Conservation (phyloP, 2,113 vertebrate genomes). For the Microcebus lehilahytsara region DNA sequence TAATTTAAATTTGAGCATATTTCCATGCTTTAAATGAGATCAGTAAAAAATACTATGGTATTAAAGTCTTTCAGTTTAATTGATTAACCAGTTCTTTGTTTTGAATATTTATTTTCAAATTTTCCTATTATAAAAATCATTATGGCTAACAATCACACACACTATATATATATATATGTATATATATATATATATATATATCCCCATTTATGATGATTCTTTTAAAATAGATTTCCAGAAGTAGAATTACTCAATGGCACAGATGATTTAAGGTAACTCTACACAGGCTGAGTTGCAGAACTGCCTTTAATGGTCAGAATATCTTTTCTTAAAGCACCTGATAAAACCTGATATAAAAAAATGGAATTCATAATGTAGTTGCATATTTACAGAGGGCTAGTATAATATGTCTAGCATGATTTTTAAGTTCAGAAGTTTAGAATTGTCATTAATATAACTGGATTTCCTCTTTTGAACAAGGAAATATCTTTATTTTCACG, state of each 20-base stretch:
- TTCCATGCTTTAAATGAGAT: not conserved
- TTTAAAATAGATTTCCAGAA: not conserved
- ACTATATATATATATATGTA: not conserved
- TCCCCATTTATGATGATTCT: not conserved
- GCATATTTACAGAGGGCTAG: not conserved
- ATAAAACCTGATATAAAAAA: not conserved
- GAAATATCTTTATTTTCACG: not conserved
- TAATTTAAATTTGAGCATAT: not conserved
- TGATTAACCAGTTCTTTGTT: not conserved
- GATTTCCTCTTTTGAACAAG: not conserved
- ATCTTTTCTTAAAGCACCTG: not conserved
- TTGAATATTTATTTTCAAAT: not conserved
- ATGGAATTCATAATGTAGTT: not conserved
- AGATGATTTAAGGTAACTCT: not conserved
- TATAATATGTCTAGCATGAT: not conserved
- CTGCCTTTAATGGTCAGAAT: not conserved
- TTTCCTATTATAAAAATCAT: not conserved
- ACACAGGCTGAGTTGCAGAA: not conserved
- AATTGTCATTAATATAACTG: not conserved
- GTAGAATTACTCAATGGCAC: not conserved
- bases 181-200: not conserved
- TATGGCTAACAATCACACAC: not conserved
- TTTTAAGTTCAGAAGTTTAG: constrained; percentile 12
- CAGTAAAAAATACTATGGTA: constrained; percentile 23
- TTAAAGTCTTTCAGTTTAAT: not conserved